A percentile compares a stretch with the other conserved stretches of the same genome.
phyloP scores from a whole-genome alignment of 2,797 vertebrate species.

The Threskiornis aethiopicus region DNA sequence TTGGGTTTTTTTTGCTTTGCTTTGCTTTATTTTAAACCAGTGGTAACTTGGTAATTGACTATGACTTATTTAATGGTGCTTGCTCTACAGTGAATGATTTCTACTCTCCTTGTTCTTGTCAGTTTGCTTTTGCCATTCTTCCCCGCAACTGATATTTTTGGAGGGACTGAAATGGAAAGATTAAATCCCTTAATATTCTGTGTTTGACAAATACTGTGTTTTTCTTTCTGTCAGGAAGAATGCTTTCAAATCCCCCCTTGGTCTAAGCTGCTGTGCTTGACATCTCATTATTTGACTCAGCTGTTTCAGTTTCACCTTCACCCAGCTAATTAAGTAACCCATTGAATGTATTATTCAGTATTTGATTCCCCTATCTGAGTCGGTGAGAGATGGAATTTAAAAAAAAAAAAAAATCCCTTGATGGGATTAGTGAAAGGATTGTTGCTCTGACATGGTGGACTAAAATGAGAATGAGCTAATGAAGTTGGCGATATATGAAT shows the following conservation, averaged over 20 bases:
- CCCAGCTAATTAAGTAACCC: constrained; percentile 77
- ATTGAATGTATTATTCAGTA: constrained; percentile 71
- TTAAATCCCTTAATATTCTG: constrained; percentile 54
- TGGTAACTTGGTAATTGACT: not conserved
- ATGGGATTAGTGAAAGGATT: constrained; percentile 26
- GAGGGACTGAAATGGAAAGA: constrained; percentile 43
- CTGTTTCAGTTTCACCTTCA: constrained; percentile 76
- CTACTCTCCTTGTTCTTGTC: constrained; percentile 35
- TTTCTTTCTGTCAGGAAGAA: constrained; percentile 56
- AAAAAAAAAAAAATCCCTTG: not conserved
- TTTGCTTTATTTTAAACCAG: not conserved
- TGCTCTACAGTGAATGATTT: constrained; percentile 28
- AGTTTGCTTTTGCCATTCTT: not conserved
- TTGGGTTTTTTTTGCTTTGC: not conserved
- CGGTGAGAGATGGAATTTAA: constrained; percentile 9
- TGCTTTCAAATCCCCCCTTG: constrained; percentile 61
- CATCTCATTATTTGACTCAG: constrained; percentile 74
- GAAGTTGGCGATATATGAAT: not conserved
- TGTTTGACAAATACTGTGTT: constrained; percentile 57
- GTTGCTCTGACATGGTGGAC: not conserved
- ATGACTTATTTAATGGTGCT: constrained; percentile 25
- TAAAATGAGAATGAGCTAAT: not conserved
- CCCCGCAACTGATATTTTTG: not conserved
- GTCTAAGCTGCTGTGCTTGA: constrained; percentile 58
- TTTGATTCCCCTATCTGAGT: constrained; percentile 57